Percentiles rank a stretch among this genome's conserved stretches.
Evolutionary conservation across 2,888 invertebrate species (phyloP).

Genomic region (Eristalinus aeneus): DNA sequence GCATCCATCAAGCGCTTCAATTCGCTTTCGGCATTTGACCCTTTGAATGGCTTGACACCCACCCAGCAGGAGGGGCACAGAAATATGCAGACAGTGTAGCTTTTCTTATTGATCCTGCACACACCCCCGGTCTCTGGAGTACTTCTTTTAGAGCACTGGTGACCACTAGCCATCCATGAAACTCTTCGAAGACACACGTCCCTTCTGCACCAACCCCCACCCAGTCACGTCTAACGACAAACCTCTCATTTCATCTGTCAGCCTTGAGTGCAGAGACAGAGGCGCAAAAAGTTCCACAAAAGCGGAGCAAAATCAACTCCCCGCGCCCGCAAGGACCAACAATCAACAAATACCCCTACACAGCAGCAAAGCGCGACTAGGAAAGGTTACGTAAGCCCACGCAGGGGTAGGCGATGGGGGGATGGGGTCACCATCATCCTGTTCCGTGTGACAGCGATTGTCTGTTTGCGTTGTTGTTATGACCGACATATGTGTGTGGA

Average conservation of each 20-base stretch:
- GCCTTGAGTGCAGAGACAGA: constrained; percentile 28
- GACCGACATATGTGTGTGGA: constrained; percentile 69
- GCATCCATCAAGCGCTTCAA: constrained; percentile 69
- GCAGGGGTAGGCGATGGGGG: not conserved
- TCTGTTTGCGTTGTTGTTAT: constrained; percentile 70
- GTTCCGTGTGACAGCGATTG: constrained; percentile 65
- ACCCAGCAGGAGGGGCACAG: not conserved
- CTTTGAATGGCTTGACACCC: not conserved
- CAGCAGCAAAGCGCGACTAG: constrained; percentile 27
- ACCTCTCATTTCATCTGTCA: constrained; percentile 59
- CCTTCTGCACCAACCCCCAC: not conserved
- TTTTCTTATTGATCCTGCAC: constrained; percentile 34
- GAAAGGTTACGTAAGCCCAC: constrained; percentile 48
- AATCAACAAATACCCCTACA: not conserved
- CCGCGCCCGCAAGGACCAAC: constrained; percentile 34
- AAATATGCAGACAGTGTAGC: constrained; percentile 11
- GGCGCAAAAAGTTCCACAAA: constrained; percentile 37
- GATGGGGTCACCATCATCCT: constrained; percentile 45
- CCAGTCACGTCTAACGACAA: not conserved
- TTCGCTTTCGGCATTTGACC: constrained; percentile 62
- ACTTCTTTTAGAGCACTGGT: constrained; percentile 4
- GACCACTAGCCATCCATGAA: constrained; percentile 53
- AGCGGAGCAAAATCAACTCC: constrained; percentile 23
- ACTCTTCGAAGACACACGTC: constrained; percentile 17
- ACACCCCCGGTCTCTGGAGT: not conserved